These are phyloP conservation scores for Geopemphigus sp. DNA, from an alignment of 1,140 invertebrate species.

Conservation along the genomic window DNA sequence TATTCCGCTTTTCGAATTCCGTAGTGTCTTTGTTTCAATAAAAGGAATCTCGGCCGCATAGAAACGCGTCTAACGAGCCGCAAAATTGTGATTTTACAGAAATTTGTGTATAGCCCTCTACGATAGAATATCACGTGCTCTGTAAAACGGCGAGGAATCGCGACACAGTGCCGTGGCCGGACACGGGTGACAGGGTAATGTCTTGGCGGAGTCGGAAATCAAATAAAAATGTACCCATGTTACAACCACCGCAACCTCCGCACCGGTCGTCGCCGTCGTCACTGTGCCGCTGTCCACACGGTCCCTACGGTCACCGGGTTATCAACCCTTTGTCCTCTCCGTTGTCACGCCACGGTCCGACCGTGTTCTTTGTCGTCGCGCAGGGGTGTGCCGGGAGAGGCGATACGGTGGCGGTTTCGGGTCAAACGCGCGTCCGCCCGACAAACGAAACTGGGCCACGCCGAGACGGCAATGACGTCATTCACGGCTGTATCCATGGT, in stretches of 20 bases:
- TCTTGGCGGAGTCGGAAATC: slow-evolving; percentile 7
- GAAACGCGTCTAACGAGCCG: not conserved
- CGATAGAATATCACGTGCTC: not conserved
- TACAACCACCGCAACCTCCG: not conserved
- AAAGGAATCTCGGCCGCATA: not conserved
- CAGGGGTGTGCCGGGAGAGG: not conserved
- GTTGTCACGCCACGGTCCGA: no score
- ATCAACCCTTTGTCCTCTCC: not conserved
- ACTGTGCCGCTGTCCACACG: not conserved
- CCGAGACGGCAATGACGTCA: slow-evolving; percentile 46
- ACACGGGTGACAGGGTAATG: not conserved
- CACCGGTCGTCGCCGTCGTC: no score
- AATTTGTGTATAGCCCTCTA: not conserved
- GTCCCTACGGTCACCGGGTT: slow-evolving; percentile 18
- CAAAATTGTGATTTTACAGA: slow-evolving; percentile 1
- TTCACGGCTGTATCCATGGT: slow-evolving; percentile 20
- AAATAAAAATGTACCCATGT: slow-evolving; percentile 36
- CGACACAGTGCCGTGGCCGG: no score
- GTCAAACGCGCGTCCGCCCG: slow-evolving; percentile 41
- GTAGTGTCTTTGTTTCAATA: not conserved
- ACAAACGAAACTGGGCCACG: slow-evolving; percentile 37
- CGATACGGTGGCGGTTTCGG: slow-evolving; percentile 1
- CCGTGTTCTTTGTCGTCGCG: not conserved
- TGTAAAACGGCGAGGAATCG: not conserved
- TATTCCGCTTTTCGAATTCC: no score